phyloP scores from a whole-genome alignment of 2,113 vertebrate species.

The Dasyurus viverrinus region DNA sequence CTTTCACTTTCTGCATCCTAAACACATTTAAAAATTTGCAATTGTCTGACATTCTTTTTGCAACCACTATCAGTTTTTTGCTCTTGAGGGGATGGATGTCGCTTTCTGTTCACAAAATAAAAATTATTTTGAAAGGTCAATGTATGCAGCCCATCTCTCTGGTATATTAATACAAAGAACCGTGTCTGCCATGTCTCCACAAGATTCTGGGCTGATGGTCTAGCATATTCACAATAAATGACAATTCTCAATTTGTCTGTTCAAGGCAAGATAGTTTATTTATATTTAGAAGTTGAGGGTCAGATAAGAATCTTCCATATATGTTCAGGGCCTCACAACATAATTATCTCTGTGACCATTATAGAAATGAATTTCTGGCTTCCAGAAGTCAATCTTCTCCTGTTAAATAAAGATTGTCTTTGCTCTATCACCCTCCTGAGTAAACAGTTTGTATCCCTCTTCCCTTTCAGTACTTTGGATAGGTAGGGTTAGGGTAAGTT shows the following conservation, averaged over 20 bases:
- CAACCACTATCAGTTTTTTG: constrained; percentile 6
- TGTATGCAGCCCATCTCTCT: not conserved
- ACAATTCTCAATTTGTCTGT: constrained; percentile 48
- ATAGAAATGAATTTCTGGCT: not conserved
- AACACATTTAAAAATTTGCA: constrained; percentile 43
- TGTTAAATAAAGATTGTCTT: not conserved
- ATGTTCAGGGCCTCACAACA: not conserved
- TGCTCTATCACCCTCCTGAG: not conserved
- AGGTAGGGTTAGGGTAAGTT: not conserved
- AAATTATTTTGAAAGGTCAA: constrained; percentile 59
- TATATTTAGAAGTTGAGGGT: constrained; percentile 47
- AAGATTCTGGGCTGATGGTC: constrained; percentile 25
- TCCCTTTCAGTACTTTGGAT: constrained; percentile 16
- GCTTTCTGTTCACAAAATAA: constrained; percentile 57
- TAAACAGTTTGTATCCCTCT: constrained; percentile 22
- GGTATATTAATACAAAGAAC: constrained; percentile 36
- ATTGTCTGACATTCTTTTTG: constrained; percentile 28
- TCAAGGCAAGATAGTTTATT: not conserved
- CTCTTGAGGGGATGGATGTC: constrained; percentile 49
- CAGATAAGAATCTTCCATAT: constrained; percentile 28
- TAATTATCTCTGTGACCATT: not conserved
- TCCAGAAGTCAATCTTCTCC: not conserved
- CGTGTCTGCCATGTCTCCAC: constrained; percentile 30
- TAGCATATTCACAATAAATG: constrained; percentile 37
- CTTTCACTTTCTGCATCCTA: constrained; percentile 51